Evolutionary conservation across 2,888 invertebrate species (phyloP).

Genomic region (Strigamia transsilvanica): DNA sequence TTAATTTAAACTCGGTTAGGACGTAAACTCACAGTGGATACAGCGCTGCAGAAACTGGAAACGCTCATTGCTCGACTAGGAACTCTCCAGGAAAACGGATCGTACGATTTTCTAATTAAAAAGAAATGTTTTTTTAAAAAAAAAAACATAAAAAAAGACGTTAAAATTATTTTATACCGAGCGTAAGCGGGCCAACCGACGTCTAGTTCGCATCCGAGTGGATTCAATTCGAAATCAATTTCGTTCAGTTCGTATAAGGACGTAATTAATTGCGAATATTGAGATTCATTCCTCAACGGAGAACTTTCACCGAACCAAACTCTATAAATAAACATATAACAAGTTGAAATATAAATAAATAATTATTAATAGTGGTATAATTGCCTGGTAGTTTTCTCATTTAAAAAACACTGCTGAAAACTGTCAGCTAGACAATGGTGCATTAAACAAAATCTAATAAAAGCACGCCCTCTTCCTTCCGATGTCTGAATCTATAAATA

Average conservation of each 20-base stretch:
- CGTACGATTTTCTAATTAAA: slow-evolving; percentile 50
- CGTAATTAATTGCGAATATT: slow-evolving; percentile 61
- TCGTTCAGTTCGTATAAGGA: slow-evolving; percentile 65
- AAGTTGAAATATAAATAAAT: slow-evolving; percentile 26
- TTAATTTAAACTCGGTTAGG: background rate
- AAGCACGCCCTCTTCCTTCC: slow-evolving; percentile 64
- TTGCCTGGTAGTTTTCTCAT: slow-evolving; percentile 60
- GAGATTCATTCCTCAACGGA: slow-evolving; percentile 61
- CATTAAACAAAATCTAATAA: slow-evolving; percentile 64
- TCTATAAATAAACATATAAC: slow-evolving; percentile 58
- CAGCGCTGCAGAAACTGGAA: slow-evolving; percentile 53
- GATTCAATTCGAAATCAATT: slow-evolving; percentile 65
- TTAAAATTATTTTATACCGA: slow-evolving; percentile 60
- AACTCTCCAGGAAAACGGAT: slow-evolving; percentile 46
- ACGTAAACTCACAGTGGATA: slow-evolving; percentile 48
- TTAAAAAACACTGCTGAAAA: slow-evolving; percentile 64
- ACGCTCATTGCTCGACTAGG: slow-evolving; percentile 54
- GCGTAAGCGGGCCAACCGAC: slow-evolving; percentile 65
- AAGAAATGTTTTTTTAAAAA: background rate
- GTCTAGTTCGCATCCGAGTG: slow-evolving; percentile 65
- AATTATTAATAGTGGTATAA: slow-evolving; percentile 50
- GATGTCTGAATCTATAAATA: slow-evolving; percentile 63
- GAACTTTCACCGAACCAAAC: slow-evolving; percentile 63
- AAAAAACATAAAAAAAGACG: background rate
- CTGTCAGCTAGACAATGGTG: slow-evolving; percentile 65